Evolutionary conservation across 2,113 vertebrate genomes (phyloP).

Genomic region (Diadophis punctatus): DNA sequence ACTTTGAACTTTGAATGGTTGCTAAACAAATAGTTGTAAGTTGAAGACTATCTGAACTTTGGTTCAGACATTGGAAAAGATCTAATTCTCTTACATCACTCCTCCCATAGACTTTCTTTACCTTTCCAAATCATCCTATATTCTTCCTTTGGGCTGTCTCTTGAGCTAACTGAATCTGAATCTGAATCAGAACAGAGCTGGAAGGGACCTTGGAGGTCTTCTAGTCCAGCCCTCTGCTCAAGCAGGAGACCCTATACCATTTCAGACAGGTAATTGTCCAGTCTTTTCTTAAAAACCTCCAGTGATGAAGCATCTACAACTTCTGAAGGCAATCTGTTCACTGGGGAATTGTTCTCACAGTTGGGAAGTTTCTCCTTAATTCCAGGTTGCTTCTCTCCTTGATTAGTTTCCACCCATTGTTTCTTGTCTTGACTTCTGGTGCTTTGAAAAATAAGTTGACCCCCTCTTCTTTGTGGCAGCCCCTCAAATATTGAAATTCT

Average conservation of each 20-base stretch:
- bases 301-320: background rate
- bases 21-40: background rate
- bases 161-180: background rate
- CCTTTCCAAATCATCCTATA: background rate
- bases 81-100: background rate
- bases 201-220: background rate
- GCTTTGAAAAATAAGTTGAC: background rate
- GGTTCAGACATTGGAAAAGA: background rate
- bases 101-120: background rate
- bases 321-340: background rate
- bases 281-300: background rate
- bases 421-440: background rate
- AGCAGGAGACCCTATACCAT: background rate
- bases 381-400: background rate
- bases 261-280: background rate
- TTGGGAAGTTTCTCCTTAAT: background rate
- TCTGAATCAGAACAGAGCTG: background rate
- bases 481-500: background rate
- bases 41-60: background rate
- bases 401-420: background rate
- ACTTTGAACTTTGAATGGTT: background rate
- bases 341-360: background rate
- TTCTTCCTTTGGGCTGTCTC: background rate
- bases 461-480: background rate
- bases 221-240: background rate